These are phyloP conservation scores for Himalopsyche japonica DNA, from an alignment of 2,888 invertebrate genomes.

Conservation along the genomic window DNA sequence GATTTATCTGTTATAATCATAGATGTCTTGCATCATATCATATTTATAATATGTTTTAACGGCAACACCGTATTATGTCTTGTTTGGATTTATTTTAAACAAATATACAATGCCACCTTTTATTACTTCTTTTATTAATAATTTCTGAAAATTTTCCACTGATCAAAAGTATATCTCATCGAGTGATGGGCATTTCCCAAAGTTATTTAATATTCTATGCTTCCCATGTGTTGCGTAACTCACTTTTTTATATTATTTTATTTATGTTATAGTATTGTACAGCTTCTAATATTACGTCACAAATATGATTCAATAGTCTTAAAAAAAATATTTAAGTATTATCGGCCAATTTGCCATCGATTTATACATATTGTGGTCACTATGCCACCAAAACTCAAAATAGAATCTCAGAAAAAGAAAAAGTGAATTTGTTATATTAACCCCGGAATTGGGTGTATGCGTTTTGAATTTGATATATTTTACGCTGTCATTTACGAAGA, in stretches of 20 bases:
- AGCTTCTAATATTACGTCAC: constrained; percentile 36
- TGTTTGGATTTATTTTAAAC: constrained; percentile 21
- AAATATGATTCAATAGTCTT: constrained; percentile 29
- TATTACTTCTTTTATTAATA: constrained; percentile 16
- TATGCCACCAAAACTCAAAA: background rate
- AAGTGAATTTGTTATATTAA: background rate
- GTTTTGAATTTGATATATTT: background rate
- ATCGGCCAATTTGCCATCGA: background rate
- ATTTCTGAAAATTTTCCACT: background rate
- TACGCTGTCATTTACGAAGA: constrained; percentile 1
- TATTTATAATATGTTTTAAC: constrained; percentile 20
- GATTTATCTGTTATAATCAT: constrained; percentile 27
- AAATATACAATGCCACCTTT: constrained; percentile 27
- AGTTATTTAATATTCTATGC: background rate
- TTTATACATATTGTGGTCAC: background rate
- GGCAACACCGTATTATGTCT: constrained; percentile 18
- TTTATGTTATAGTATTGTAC: constrained; percentile 33
- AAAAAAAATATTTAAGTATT: background rate
- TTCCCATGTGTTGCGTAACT: constrained; percentile 3
- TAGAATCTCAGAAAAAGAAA: background rate
- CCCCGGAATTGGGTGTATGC: background rate
- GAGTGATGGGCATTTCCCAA: background rate
- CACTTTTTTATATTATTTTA: constrained; percentile 21
- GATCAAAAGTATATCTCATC: constrained; percentile 8
- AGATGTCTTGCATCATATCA: constrained; percentile 11